Conservation (phyloP, 2,888 invertebrate genomes). For the Unio delphinus region DNA sequence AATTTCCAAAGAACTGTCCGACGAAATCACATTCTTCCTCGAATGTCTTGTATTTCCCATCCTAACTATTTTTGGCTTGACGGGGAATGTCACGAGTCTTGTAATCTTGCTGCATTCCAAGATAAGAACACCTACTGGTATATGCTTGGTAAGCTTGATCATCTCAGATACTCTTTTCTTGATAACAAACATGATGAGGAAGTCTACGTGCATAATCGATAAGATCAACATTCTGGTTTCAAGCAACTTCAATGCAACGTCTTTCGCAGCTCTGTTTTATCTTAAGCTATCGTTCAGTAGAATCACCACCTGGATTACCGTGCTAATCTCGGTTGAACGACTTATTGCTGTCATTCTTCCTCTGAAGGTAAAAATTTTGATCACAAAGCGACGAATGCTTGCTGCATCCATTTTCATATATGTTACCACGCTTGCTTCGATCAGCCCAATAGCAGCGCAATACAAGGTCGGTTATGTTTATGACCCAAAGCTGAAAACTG, state of each 20-base stretch:
- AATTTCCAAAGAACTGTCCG: slow-evolving; percentile 22
- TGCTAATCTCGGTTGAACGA: slow-evolving; percentile 32
- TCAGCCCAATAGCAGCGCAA: slow-evolving; percentile 24
- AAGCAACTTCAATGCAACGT: slow-evolving; percentile 20
- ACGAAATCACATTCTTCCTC: slow-evolving; percentile 24
- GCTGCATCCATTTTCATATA: slow-evolving; percentile 22
- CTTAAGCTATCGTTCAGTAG: slow-evolving; percentile 33
- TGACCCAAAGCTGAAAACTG: slow-evolving; percentile 3
- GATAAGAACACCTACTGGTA: slow-evolving; percentile 7
- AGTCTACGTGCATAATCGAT: slow-evolving; percentile 32
- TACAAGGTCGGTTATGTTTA: slow-evolving; percentile 24
- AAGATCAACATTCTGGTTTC: slow-evolving; percentile 17
- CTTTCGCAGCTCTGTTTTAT: slow-evolving; percentile 33
- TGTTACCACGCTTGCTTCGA: slow-evolving; percentile 16
- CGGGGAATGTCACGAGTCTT: slow-evolving; percentile 30
- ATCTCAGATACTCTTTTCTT: slow-evolving; percentile 33
- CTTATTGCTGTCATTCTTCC: slow-evolving; percentile 40
- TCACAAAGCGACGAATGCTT: slow-evolving; percentile 27
- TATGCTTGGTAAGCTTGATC: slow-evolving; percentile 30
- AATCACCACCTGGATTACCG: slow-evolving; percentile 29
- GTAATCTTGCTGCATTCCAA: slow-evolving; percentile 17
- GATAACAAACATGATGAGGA: slow-evolving; percentile 33
- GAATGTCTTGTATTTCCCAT: slow-evolving; percentile 38
- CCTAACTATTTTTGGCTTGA: slow-evolving; percentile 29
- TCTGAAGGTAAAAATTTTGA: slow-evolving; percentile 24